These are phyloP conservation scores for Rhipidura dahli DNA, from an alignment of 2,113 vertebrate species.

Conservation along the genomic window DNA sequence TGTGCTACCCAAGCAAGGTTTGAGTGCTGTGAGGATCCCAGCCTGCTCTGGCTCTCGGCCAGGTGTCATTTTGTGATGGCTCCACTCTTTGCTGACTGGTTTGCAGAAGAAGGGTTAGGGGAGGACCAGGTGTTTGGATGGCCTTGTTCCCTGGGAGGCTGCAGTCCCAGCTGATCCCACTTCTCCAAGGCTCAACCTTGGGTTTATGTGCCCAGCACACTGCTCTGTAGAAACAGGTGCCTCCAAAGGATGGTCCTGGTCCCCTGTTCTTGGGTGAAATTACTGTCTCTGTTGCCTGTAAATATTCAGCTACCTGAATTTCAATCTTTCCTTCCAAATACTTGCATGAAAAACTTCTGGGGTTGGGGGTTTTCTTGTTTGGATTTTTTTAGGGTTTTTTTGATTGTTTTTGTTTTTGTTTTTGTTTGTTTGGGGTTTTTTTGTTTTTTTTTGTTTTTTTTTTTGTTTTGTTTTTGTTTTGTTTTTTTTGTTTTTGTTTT, in stretches of 20 bases:
- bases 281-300: neutral
- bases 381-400: neutral
- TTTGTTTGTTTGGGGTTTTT: neutral
- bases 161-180: neutral
- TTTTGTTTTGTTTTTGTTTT: neutral
- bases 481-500: neutral
- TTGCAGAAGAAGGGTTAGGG: neutral
- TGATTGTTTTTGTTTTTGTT: neutral
- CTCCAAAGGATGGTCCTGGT: neutral
- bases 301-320: neutral
- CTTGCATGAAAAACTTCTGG: neutral
- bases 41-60: rapidly evolving
- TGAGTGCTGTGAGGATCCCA: neutral
- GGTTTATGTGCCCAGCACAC: neutral
- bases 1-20: neutral
- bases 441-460: neutral
- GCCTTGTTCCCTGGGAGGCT: neutral
- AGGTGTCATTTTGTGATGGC: rapidly evolving
- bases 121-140: neutral
- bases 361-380: too few species aligned
- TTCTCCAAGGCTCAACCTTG: neutral
- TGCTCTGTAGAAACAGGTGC: rapidly evolving
- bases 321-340: neutral
- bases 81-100: neutral
- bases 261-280: neutral